Percentiles rank a stretch among this genome's conserved stretches.
Evolutionary conservation across 2,888 invertebrate species (phyloP).

Genomic region (Euspilapteryx auroguttella): DNA sequence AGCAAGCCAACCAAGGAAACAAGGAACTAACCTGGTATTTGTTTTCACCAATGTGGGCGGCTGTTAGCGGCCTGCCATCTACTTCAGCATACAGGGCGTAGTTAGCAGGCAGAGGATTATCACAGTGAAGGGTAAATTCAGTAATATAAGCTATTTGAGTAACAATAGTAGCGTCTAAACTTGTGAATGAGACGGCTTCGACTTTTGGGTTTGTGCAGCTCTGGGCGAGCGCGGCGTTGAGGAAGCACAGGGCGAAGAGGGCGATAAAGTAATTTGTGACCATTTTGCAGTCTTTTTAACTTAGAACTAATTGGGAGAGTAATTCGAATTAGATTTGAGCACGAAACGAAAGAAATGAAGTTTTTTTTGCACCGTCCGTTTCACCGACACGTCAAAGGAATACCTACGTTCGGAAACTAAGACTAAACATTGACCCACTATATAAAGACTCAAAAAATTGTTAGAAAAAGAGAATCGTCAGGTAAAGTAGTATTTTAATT

Average conservation of each 20-base stretch:
- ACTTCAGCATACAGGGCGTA: conserved; percentile 87
- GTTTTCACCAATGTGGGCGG: conserved; percentile 75
- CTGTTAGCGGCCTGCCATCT: conserved; percentile 82
- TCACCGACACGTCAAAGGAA: not conserved
- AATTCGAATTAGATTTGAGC: not conserved
- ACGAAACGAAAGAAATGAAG: not conserved
- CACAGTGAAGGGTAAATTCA: conserved; percentile 86
- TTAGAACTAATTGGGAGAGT: not conserved
- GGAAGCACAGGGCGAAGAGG: conserved; percentile 21
- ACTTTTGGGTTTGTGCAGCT: conserved; percentile 66
- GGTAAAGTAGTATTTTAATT: too few relatives aligned
- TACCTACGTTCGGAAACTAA: not conserved
- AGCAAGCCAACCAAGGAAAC: too few relatives aligned
- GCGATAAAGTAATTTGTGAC: conserved; percentile 35
- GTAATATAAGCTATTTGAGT: conserved; percentile 89
- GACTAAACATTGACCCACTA: not conserved
- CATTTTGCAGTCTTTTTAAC: conserved; percentile 31
- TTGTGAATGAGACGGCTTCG: conserved; percentile 82
- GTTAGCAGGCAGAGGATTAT: conserved; percentile 62
- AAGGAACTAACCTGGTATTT: conserved; percentile 87
- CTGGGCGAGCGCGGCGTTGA: conserved; percentile 22
- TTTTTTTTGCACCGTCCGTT: too few relatives aligned
- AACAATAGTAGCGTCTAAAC: conserved; percentile 89
- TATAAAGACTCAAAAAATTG: not conserved
- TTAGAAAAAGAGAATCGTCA: too few relatives aligned